A percentile compares a stretch with the other conserved stretches of the same genome.
These are phyloP conservation scores for Tinea trinotella DNA, from an alignment of 2,888 invertebrate genomes.

Conservation along the genomic window DNA sequence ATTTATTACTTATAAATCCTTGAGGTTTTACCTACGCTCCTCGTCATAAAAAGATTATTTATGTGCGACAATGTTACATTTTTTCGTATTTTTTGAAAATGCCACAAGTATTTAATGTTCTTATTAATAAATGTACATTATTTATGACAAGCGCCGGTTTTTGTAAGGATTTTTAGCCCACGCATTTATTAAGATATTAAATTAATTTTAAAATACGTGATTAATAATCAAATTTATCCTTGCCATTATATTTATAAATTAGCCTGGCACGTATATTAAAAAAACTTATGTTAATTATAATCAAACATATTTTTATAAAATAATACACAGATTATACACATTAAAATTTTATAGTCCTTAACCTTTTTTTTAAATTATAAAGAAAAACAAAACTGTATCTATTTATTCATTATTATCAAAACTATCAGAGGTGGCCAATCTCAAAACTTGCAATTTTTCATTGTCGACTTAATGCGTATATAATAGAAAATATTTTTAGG, in stretches of 20 bases:
- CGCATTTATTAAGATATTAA: background rate
- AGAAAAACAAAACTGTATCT: no score
- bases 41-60: slow-evolving; percentile 73
- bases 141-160: slow-evolving; percentile 54
- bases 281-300: no score
- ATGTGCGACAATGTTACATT: slow-evolving; percentile 69
- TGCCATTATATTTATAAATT: background rate
- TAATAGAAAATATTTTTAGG: no score
- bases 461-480: no score
- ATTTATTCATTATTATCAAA: no score
- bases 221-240: background rate
- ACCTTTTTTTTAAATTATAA: no score
- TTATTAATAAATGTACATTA: slow-evolving; percentile 57
- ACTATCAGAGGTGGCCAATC: no score
- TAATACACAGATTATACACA: no score
- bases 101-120: slow-evolving; percentile 22
- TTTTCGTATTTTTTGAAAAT: slow-evolving; percentile 65
- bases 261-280: no score
- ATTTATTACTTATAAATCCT: slow-evolving; percentile 73
- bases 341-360: no score
- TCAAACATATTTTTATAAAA: no score
- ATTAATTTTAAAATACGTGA: background rate
- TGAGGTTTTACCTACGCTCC: slow-evolving; percentile 71
- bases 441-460: no score
- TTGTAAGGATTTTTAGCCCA: background rate